phyloP scores from a whole-genome alignment of 2,888 invertebrate genomes.

The Ptilodon capucinus region DNA sequence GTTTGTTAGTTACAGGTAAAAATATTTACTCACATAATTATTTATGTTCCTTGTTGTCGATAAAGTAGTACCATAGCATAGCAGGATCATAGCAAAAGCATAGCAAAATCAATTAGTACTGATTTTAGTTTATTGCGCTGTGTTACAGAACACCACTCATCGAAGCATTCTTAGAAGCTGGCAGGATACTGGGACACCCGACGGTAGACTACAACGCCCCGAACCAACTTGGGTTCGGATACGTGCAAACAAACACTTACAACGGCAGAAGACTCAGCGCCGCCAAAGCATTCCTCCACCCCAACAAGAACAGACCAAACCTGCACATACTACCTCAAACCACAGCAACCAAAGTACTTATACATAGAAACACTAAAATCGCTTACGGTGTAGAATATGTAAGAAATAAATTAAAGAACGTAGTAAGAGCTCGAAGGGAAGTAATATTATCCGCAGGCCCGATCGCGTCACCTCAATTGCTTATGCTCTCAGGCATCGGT shows the following conservation, averaged over 20 bases:
- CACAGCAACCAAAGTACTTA: constrained; percentile 79
- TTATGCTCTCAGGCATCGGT: constrained; percentile 90
- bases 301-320: constrained; percentile 76
- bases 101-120: no score
- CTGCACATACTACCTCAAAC: constrained; percentile 81
- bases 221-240: constrained; percentile 81
- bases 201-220: constrained; percentile 86
- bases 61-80: no score
- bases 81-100: no score
- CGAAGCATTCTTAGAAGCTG: constrained; percentile 85
- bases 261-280: constrained; percentile 83
- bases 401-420: constrained; percentile 59
- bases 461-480: constrained; percentile 90
- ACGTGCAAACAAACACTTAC: constrained; percentile 83
- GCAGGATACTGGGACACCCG: constrained; percentile 83
- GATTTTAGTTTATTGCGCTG: neutral
- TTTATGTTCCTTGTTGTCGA: no score
- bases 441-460: constrained; percentile 90
- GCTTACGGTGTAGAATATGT: constrained; percentile 82
- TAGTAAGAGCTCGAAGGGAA: constrained; percentile 83
- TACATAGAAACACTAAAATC: constrained; percentile 67
- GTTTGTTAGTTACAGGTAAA: constrained; percentile 71
- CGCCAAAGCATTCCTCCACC: constrained; percentile 83
- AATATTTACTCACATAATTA: no score
- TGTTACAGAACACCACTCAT: constrained; percentile 72